Evolutionary conservation across 2,113 vertebrate species (phyloP), one percentile per base, ranked within the genome.

Genomic region (Brienomyrus brachyistius): DNA sequence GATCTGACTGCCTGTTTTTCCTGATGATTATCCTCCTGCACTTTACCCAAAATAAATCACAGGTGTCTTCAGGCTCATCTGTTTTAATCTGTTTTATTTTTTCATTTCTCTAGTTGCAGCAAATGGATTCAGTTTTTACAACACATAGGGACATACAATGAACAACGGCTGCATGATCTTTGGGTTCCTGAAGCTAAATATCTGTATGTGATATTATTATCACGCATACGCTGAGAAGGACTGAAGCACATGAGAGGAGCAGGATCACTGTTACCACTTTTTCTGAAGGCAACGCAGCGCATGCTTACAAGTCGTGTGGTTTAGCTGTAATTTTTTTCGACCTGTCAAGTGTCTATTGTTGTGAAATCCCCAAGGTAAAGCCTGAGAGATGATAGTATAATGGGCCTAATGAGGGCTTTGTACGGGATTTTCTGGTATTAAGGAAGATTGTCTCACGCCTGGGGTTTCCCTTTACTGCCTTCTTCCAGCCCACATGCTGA

Each of bases 351-450:
- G 31, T 80, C 74, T 80, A 80, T 80, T 80, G 74, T 80, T 80
- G 74, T 35, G 43, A 80, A 80, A 80, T 80, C 74, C 35, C 74
- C 74, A 80, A 80, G 74, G 74, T 80, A 43, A 80, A 80, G 13
- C 74, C 31, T 0, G 4, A 80, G 74, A 15, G 74, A 80, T 80
- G 74, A 80, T 80, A 80, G 31, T 80, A 80, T 80, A 80, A 80
- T 43, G 43, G 74, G 74, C 35, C 74, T 80, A 80, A 80, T 80
- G 74, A 80, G 35, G 74, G 31, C 74, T 80, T 80, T 40, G 74
- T 80, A 80, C 43, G 43, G 74, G 35, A 80, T 80, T 80, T 80
- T 80, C 74, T 40, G 74, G 74, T 80, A 80, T 80, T 80, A 80
- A 43, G 74, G 74, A 80, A 80, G 74, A 80, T 35, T 43, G 74